phyloP scores from a whole-genome alignment of 1,140 invertebrate genomes.

The Lepidostoma basale region DNA sequence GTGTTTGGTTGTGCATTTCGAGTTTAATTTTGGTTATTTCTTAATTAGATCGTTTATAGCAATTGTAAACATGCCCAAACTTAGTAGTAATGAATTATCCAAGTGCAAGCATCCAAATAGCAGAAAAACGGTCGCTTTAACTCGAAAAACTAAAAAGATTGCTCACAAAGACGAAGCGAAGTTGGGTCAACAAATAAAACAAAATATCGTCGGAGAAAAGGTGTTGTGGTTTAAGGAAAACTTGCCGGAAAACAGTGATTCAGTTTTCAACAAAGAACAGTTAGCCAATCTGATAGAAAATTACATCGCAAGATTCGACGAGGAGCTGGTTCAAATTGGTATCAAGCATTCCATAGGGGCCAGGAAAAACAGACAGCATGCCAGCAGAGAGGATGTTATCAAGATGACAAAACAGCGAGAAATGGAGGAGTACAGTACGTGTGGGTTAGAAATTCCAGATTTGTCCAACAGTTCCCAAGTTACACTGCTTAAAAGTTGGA shows the following conservation, averaged over 20 bases:
- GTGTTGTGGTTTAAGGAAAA: slow-evolving; percentile 72
- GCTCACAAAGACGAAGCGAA: slow-evolving; percentile 69
- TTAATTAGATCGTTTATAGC: too few relatives aligned
- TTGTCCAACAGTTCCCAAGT: slow-evolving; percentile 65
- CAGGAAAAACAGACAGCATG: slow-evolving; percentile 75
- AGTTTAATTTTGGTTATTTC: too few relatives aligned
- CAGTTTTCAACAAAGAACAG: slow-evolving; percentile 63
- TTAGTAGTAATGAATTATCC: slow-evolving; percentile 35
- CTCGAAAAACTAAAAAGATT: slow-evolving; percentile 69
- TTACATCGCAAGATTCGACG: slow-evolving; percentile 70
- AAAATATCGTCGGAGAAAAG: slow-evolving; percentile 74
- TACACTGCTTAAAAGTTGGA: slow-evolving; percentile 67
- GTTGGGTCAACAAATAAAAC: slow-evolving; percentile 68
- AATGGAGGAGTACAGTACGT: slow-evolving; percentile 70
- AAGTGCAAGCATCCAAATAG: slow-evolving; percentile 78
- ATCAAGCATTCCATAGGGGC: slow-evolving; percentile 76
- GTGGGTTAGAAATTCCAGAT: slow-evolving; percentile 76
- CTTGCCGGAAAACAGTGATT: slow-evolving; percentile 60
- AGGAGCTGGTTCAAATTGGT: slow-evolving; percentile 76
- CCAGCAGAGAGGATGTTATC: slow-evolving; percentile 74
- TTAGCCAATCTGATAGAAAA: slow-evolving; percentile 64
- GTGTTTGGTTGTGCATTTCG: too few relatives aligned
- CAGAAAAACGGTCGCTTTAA: slow-evolving; percentile 72
- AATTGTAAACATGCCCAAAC: slow-evolving; percentile 14
- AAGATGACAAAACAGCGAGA: slow-evolving; percentile 74